Evolutionary conservation across 2,113 vertebrate genomes (phyloP).

Genomic region (Upupa epops): DNA sequence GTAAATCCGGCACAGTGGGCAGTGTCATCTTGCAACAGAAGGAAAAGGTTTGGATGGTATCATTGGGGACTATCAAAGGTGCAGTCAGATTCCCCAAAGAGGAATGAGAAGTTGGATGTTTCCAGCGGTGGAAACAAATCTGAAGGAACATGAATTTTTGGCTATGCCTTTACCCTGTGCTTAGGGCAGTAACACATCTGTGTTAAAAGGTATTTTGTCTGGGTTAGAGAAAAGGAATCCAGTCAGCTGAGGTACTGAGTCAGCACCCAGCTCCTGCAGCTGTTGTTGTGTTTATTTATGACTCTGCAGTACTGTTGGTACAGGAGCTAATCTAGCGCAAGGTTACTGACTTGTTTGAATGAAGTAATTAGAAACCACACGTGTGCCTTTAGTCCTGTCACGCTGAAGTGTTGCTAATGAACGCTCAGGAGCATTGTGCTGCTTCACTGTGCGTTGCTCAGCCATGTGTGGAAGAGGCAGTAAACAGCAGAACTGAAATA

Average conservation of each 20-base stretch:
- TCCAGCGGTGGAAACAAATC: not conserved
- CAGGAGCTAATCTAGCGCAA: not conserved
- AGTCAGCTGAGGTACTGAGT: not conserved
- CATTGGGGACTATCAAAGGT: not conserved
- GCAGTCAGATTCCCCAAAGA: not conserved
- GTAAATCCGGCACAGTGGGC: not conserved
- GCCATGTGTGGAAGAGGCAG: not conserved
- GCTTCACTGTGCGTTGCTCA: not conserved
- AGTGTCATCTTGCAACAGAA: not conserved
- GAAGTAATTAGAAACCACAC: not conserved
- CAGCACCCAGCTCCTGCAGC: not conserved
- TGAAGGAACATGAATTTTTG: not conserved
- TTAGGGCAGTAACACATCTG: not conserved
- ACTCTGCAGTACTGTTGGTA: not conserved
- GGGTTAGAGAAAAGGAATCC: not conserved
- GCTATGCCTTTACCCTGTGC: rapidly evolving
- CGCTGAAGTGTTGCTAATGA: not conserved
- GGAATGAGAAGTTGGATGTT: not conserved
- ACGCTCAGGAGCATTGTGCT: not conserved
- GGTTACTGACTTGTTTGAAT: not conserved
- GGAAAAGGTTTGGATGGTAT: not conserved
- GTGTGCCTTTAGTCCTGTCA: not conserved
- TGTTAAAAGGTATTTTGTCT: not conserved
- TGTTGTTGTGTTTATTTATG: not conserved
- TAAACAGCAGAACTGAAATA: not conserved